Evolutionary conservation across 2,113 vertebrate genomes (phyloP), one percentile per base, ranked within the genome.

Genomic region (Australoheros scitulus): DNA sequence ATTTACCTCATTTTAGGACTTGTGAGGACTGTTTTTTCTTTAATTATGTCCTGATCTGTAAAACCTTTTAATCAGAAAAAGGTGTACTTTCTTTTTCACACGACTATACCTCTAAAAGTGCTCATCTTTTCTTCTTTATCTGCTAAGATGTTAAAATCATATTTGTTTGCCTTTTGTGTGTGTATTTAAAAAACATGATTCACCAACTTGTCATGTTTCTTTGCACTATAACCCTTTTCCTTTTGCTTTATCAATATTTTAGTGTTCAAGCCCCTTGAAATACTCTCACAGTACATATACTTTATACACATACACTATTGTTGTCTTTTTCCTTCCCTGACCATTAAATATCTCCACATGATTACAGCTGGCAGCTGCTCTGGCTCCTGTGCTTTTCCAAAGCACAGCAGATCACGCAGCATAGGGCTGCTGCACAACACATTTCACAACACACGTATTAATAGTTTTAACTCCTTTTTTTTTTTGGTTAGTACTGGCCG

Each of bases 361-460:
- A 76, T 17, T 64, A 75, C 88, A 83, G 82, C 84, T 81, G 82
- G 34, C 84, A 87, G 84, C 76, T 86, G 77, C 80, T 82, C 52
- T 1, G 1, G 32, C 70, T 56, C 36, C 43, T 78, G 41, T 38
- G 17, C 72, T 52, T 24, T 78, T 87, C 43, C 77, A 24, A 56
- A 60, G 61, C 82, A 43, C 86, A 88, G 84, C 86, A 72, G 79
- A 57, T 58, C 77, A 65, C 61, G 2, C 74, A 50, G 58, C 77
- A 61, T 82, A 86, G 7, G 52, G 55, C 26, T 76, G 8, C n/a
- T 76, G 8, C n/a, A 57, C 57, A 78, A 81, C 26, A 75, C 14
- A 32, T 61, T 61, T 74, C 32, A 74, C 22, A 58, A 56, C 68
- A 4, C 18, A 2, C 50, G 6, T 77, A 47, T 50, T 38, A 34